phyloP scores from a whole-genome alignment of 2,797 vertebrate genomes.

The Nasua narica region DNA sequence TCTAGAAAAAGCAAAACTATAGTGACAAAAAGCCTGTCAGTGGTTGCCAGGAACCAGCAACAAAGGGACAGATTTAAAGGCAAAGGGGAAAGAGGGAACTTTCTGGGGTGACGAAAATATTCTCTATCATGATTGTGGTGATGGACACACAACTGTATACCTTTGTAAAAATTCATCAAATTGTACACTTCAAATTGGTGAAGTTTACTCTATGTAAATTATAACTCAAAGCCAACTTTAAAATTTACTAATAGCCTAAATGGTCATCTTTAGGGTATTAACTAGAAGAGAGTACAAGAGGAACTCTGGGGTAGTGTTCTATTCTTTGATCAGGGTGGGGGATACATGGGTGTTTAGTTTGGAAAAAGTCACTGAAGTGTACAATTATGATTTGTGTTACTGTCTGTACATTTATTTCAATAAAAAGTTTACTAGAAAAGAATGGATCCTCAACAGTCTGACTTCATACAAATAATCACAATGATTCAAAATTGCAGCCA shows the following conservation, averaged over 20 bases:
- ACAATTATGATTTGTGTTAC: neutral
- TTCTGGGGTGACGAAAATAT: constrained; percentile 20
- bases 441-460: neutral
- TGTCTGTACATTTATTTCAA: constrained; percentile 40
- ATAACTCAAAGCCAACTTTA: neutral
- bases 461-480: constrained; percentile 3
- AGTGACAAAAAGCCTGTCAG: constrained; percentile 26
- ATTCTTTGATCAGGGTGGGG: neutral
- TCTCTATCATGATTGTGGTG: neutral
- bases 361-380: neutral
- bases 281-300: neutral
- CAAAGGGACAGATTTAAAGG: neutral
- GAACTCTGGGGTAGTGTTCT: neutral
- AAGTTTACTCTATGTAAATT: neutral
- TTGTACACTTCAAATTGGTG: neutral
- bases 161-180: constrained; percentile 45
- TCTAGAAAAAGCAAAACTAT: constrained; percentile 18
- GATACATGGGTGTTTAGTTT: constrained; percentile 22
- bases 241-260: neutral
- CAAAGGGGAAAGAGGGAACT: neutral
- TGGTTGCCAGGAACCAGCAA: constrained; percentile 11
- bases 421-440: constrained; percentile 28
- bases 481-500: constrained; percentile 38
- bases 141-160: neutral
- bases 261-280: neutral